phyloP scores from a whole-genome alignment of 2,797 vertebrate species.

The Ctenopoma multispine region DNA sequence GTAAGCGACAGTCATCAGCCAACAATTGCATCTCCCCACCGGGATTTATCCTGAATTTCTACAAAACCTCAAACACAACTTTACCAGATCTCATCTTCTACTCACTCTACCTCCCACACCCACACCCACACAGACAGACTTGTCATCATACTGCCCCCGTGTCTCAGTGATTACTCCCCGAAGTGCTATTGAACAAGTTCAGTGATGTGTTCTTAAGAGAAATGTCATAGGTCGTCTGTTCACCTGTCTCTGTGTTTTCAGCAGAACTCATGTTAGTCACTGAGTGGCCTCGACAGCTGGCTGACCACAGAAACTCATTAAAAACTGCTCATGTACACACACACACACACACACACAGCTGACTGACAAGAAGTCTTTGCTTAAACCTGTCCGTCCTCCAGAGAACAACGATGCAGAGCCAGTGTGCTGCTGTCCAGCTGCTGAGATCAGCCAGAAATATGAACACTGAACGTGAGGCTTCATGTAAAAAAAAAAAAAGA shows the following conservation, averaged over 20 bases:
- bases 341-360: background rate
- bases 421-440: conserved; percentile 1
- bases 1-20: too few relatives aligned
- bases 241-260: conserved; percentile 17
- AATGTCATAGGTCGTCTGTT: conserved; percentile 15
- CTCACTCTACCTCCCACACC: background rate
- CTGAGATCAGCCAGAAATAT: background rate
- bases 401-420: background rate
- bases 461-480: background rate
- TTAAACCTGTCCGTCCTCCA: background rate
- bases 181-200: conserved; percentile 19
- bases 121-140: background rate
- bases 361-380: background rate
- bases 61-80: background rate
- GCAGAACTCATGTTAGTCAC: background rate
- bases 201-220: conserved; percentile 28
- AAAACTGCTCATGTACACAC: background rate
- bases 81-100: background rate
- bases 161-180: conserved; percentile 13
- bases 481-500: too few relatives aligned
- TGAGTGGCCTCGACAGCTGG: conserved; percentile 25
- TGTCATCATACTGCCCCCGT: background rate
- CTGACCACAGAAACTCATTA: conserved; percentile 52
- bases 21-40: too few relatives aligned
- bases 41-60: too few relatives aligned